A percentile compares a stretch with the other conserved stretches of the same genome.
Conservation (phyloP, 1,140 invertebrate genomes). For the Lucilia cuprina region DNA sequence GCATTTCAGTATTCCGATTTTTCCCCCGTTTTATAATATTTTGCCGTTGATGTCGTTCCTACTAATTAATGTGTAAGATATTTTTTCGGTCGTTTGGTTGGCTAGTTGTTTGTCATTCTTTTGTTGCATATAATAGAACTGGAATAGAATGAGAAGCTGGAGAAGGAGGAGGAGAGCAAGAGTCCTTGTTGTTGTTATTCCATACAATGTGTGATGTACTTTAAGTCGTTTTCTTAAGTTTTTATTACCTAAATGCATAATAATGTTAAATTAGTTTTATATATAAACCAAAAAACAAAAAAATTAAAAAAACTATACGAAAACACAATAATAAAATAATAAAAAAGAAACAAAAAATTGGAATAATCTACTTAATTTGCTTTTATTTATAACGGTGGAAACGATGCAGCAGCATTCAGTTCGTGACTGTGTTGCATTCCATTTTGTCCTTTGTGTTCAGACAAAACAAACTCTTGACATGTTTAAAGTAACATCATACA, state of each 20-base stretch:
- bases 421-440: no score
- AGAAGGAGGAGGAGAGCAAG: not conserved
- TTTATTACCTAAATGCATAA: conserved; percentile 16
- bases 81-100: not conserved
- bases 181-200: not conserved
- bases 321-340: not conserved
- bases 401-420: no score
- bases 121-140: not conserved
- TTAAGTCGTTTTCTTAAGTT: conserved; percentile 6
- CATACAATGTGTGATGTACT: conserved; percentile 15
- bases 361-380: not conserved
- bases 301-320: not conserved
- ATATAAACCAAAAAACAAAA: not conserved
- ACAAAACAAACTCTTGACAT: no score
- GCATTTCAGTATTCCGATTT: not conserved
- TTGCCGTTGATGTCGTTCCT: not conserved
- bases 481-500: no score
- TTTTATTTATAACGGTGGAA: not conserved
- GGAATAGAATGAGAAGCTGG: not conserved
- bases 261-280: conserved; percentile 12
- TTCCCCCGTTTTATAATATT: no score
- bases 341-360: not conserved
- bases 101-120: not conserved
- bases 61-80: not conserved
- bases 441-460: no score